These are phyloP conservation scores for Pegoplata infirma DNA, from an alignment of 2,888 invertebrate genomes.

Conservation along the genomic window DNA sequence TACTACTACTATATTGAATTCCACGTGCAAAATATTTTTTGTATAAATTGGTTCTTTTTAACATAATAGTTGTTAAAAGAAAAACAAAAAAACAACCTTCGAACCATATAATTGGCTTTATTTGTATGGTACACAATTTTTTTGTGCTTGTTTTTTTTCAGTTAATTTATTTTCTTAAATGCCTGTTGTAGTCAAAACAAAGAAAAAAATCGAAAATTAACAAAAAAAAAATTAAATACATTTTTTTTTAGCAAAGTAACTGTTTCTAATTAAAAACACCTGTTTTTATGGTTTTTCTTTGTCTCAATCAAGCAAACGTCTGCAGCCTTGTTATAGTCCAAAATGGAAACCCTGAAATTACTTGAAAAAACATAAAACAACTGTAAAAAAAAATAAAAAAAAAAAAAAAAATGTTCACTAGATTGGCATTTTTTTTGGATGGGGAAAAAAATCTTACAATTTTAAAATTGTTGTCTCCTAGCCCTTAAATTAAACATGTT, in stretches of 20 bases:
- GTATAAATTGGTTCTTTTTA: not conserved
- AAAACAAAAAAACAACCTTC: slow-evolving; percentile 2
- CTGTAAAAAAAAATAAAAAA: not conserved
- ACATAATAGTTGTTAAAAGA: not conserved
- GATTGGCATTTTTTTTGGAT: no score
- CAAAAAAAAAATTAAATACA: not conserved
- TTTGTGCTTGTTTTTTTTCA: not conserved
- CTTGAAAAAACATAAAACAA: not conserved
- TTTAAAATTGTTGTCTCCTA: no score
- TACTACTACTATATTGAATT: not conserved
- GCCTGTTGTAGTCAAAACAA: slow-evolving; percentile 4
- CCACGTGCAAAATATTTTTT: not conserved
- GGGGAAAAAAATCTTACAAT: no score
- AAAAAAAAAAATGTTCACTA: no score
- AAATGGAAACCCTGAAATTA: not conserved
- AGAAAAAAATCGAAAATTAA: slow-evolving; percentile 8
- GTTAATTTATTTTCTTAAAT: slow-evolving; percentile 19
- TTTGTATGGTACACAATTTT: slow-evolving; percentile 4
- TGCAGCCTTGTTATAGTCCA: not conserved
- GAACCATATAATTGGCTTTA: slow-evolving; percentile 40
- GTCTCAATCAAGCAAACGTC: slow-evolving; percentile 13
- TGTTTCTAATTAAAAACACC: slow-evolving; percentile 48
- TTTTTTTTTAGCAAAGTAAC: not conserved
- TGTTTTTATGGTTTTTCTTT: slow-evolving; percentile 14
- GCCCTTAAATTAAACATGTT: no score